A percentile compares a stretch with the other conserved stretches of the same genome.
These are phyloP conservation scores for Papilio helenus DNA, from an alignment of 1,140 invertebrate genomes.

Conservation along the genomic window DNA sequence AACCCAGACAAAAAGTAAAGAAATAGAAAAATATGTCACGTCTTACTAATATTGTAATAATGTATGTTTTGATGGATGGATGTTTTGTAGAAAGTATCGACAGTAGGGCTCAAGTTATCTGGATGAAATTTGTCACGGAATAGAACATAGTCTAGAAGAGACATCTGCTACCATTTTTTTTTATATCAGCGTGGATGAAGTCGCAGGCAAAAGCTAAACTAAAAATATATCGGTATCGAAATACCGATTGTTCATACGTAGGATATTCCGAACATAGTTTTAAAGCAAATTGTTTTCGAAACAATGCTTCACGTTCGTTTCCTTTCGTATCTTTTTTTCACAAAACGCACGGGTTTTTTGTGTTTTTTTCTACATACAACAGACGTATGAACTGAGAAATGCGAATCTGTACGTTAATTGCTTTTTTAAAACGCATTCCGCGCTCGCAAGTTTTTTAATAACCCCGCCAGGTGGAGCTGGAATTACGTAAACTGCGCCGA, in stretches of 20 bases:
- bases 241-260: neutral
- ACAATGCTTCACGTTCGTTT: slow-evolving; percentile 22
- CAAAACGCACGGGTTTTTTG: slow-evolving; percentile 19
- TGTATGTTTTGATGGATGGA: no score
- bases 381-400: slow-evolving; percentile 30
- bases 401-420: slow-evolving; percentile 47
- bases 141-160: neutral
- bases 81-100: no score
- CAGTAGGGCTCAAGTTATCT: no score
- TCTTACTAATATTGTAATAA: no score
- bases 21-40: no score
- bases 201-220: neutral
- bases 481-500: slow-evolving; percentile 43
- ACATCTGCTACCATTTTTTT: neutral
- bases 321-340: slow-evolving; percentile 28
- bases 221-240: neutral
- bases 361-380: slow-evolving; percentile 30
- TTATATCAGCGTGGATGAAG: neutral
- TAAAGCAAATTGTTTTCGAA: slow-evolving; percentile 6
- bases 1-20: no score
- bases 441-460: slow-evolving; percentile 64
- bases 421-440: slow-evolving; percentile 50
- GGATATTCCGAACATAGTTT: neutral
- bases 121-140: no score
- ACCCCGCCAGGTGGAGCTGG: slow-evolving; percentile 43